These are phyloP conservation scores for Pristionchus mayeri DNA, from an alignment of 2,888 invertebrate genomes.

Conservation along the genomic window DNA sequence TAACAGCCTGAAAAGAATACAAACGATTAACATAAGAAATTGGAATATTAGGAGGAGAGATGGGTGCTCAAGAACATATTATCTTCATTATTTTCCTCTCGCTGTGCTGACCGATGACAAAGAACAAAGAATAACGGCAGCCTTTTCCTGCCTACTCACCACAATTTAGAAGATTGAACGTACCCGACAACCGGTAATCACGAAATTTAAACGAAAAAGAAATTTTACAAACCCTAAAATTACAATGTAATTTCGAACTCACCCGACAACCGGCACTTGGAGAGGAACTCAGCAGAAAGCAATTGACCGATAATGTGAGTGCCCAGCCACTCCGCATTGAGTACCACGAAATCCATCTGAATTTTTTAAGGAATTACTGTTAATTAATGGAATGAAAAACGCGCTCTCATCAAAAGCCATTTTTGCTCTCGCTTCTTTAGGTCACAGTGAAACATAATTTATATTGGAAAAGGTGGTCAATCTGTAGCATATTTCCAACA, in stretches of 20 bases:
- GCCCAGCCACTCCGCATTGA: constrained; percentile 84
- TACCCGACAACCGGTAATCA: too few relatives aligned
- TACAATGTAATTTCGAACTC: not conserved
- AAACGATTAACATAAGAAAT: too few relatives aligned
- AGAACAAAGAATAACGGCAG: too few relatives aligned
- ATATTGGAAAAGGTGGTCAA: not conserved
- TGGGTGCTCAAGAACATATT: too few relatives aligned
- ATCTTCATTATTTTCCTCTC: too few relatives aligned
- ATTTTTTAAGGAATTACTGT: not conserved
- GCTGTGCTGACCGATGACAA: too few relatives aligned
- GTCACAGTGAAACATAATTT: not conserved
- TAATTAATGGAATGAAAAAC: not conserved
- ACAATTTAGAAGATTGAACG: too few relatives aligned
- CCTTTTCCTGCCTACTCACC: too few relatives aligned
- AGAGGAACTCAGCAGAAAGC: constrained; percentile 79
- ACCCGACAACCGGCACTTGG: constrained; percentile 77
- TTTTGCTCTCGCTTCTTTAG: not conserved
- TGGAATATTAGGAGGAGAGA: too few relatives aligned
- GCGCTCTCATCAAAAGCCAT: too few relatives aligned
- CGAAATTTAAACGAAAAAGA: too few relatives aligned
- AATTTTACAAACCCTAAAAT: too few relatives aligned
- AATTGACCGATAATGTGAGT: constrained; percentile 83
- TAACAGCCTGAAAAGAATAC: constrained; percentile 83
- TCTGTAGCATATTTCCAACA: not conserved
- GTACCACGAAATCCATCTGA: constrained; percentile 81